Evolutionary conservation across 2,888 invertebrate genomes (phyloP), one percentile per base, ranked within the genome.

Genomic region (Petrophora chlorosata): DNA sequence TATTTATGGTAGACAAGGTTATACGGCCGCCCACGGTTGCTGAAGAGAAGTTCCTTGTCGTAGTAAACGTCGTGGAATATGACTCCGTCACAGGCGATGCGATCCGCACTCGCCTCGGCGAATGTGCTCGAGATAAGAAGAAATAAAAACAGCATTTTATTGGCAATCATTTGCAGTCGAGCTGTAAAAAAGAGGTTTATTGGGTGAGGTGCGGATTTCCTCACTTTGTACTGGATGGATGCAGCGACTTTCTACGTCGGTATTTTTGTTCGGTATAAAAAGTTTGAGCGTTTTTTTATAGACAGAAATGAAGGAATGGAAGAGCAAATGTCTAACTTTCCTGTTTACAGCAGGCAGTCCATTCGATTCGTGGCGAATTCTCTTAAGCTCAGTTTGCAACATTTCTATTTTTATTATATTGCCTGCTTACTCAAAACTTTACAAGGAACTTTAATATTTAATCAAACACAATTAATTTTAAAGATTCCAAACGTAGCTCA

Each of bases 1-100:
- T 69, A 85, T 57, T 76, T 85, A 48, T 87, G 88, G 47, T 82
- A 56, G 8, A 86, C 68, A 19, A 88, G 58, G 49, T 85, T 87
- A 53, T 76, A 77, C 0, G 88, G 86, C 48, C 75, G 70, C 0
- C 80, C 81, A 0, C 79, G 59, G 5, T 75, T 64, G 1, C 38
- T 39, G 7, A 83, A 65, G 0, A 88, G 55, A 0, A 76, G 5
- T 41, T 82, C 73, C 9, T 48, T 76, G 13, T 85, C 80, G 12
- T 67, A 84, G 40, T 84, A 88, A 0, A 84, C 80, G 3, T 78
- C 59, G 50, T 82, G 67, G 53, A 84, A 83, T 5, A 86, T 63
- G 2, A 83, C 14, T 0, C 88, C 88, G 34, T 85, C 75, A 51
- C 88, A 87, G 3, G 58, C 51, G 15, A 80, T 30, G 1, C 28